Evolutionary conservation across 2,797 vertebrate genomes (phyloP).

Genomic region (Sphaeramia orbicularis): DNA sequence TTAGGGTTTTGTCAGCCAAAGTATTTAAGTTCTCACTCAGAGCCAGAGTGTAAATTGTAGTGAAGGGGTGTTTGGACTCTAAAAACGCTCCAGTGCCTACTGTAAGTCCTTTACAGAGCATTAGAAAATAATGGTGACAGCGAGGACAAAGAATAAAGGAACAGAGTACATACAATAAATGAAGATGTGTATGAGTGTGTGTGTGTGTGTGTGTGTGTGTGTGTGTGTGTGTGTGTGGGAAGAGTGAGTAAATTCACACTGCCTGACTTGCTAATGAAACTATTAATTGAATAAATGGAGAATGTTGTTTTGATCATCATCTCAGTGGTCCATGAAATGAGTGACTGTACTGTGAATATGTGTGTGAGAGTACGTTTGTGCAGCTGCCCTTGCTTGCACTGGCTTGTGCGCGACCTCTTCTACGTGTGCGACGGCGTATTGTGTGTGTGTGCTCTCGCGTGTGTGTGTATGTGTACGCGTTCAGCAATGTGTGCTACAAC

Average conservation of each 20-base stretch:
- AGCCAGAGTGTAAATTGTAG: neutral
- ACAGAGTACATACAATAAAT: constrained; percentile 6
- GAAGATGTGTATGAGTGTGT: neutral
- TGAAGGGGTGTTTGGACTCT: neutral
- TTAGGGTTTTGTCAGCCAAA: neutral
- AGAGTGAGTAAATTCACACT: constrained; percentile 59
- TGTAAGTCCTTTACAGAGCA: neutral
- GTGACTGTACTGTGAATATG: constrained; percentile 34
- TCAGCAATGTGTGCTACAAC: constrained; percentile 68
- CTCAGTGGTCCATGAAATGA: constrained; percentile 82
- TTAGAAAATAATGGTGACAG: neutral
- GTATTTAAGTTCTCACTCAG: neutral
- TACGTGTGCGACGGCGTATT: constrained; percentile 8
- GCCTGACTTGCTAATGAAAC: constrained; percentile 75
- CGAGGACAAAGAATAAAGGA: constrained; percentile 17
- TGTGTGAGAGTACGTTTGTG: constrained; percentile 16
- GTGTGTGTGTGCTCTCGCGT: constrained; percentile 33
- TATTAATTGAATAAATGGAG: constrained; percentile 78
- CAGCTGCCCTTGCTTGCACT: constrained; percentile 38
- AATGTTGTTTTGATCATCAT: constrained; percentile 74
- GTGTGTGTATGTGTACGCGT: constrained; percentile 30
- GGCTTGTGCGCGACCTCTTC: constrained; percentile 32
- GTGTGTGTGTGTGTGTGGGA: constrained; percentile 28
- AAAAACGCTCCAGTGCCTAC: neutral
- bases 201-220: neutral